A percentile compares a stretch with the other conserved stretches of the same genome.
phyloP scores from a whole-genome alignment of 1,140 invertebrate genomes.

The Cyclina sinensis region DNA sequence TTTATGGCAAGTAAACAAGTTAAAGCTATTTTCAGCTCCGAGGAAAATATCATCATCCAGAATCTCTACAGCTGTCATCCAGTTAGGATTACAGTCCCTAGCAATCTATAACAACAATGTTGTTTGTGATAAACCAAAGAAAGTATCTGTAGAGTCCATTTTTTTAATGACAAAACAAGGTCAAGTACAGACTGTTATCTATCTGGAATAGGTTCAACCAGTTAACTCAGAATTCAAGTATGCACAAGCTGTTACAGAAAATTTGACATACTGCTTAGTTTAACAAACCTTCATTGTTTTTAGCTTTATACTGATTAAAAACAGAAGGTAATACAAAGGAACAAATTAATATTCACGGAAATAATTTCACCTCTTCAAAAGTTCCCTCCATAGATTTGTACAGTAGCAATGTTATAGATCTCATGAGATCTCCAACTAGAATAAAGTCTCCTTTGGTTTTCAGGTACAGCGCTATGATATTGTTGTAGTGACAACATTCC shows the following conservation, averaged over 20 bases:
- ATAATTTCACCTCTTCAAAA: conserved; percentile 93
- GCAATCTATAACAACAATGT: conserved; percentile 90
- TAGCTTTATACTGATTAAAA: too few species aligned
- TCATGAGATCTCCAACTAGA: conserved; percentile 98
- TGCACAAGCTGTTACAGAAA: too few species aligned
- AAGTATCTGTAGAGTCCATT: too few species aligned
- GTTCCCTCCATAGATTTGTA: conserved; percentile 99
- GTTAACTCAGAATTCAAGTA: too few species aligned
- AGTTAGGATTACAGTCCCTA: conserved; percentile 98
- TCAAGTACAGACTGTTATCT: too few species aligned
- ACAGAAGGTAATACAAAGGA: too few species aligned
- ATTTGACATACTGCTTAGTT: too few species aligned
- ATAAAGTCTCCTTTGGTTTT: conserved; percentile 99
- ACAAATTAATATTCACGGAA: too few species aligned
- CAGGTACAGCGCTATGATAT: conserved; percentile 97
- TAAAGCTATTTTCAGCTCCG: conserved; percentile 97
- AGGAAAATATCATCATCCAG: conserved; percentile 99
- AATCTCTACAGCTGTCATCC: conserved; percentile 99
- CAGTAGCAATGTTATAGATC: conserved; percentile 96
- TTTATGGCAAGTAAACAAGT: conserved; percentile 93
- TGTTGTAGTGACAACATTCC: conserved; percentile 99
- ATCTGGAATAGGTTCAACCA: too few species aligned
- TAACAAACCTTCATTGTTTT: too few species aligned
- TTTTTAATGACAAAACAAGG: too few species aligned
- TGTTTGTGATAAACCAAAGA: too few species aligned